Percentiles rank a stretch among this genome's conserved stretches.
Evolutionary conservation across 2,888 invertebrate genomes (phyloP).

Genomic region (Lottia gigantea): DNA sequence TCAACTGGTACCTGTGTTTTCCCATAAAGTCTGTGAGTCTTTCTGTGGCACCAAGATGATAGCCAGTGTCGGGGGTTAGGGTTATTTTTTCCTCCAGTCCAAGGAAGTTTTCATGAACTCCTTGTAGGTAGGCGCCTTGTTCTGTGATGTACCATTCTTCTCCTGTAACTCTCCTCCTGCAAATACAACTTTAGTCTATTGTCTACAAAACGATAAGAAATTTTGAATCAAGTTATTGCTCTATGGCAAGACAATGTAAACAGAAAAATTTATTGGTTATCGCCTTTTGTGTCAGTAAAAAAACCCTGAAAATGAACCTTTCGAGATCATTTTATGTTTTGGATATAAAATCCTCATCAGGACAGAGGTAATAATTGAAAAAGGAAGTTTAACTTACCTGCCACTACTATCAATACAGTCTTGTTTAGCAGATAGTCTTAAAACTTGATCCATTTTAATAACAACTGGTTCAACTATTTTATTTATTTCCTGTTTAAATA

Average conservation of each 20-base stretch:
- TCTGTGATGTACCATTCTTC: conserved; percentile 57
- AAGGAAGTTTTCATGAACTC: conserved; percentile 55
- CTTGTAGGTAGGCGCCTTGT: conserved; percentile 58
- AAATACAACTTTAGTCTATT: conserved; percentile 5
- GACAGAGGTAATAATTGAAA: not conserved
- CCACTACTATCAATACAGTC: conserved; percentile 47
- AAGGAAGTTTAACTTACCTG: conserved; percentile 40
- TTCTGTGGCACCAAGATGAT: conserved; percentile 49
- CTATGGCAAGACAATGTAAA: too few relatives aligned
- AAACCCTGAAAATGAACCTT: too few relatives aligned
- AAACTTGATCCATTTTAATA: conserved; percentile 40
- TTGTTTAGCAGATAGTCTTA: conserved; percentile 46
- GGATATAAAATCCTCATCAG: too few relatives aligned
- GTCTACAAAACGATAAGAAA: too few relatives aligned
- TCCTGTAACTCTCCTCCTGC: conserved; percentile 54
- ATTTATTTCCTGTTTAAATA: conserved; percentile 39
- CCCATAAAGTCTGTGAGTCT: conserved; percentile 46
- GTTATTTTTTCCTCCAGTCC: conserved; percentile 43
- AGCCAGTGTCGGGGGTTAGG: conserved; percentile 48
- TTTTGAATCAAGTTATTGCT: too few relatives aligned
- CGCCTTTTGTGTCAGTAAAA: too few relatives aligned
- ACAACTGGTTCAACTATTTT: conserved; percentile 39
- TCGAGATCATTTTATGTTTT: too few relatives aligned
- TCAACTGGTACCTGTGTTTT: conserved; percentile 39
- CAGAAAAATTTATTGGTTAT: too few relatives aligned